Conservation (phyloP, 1,140 invertebrate genomes). For the Cydia strobilella region DNA sequence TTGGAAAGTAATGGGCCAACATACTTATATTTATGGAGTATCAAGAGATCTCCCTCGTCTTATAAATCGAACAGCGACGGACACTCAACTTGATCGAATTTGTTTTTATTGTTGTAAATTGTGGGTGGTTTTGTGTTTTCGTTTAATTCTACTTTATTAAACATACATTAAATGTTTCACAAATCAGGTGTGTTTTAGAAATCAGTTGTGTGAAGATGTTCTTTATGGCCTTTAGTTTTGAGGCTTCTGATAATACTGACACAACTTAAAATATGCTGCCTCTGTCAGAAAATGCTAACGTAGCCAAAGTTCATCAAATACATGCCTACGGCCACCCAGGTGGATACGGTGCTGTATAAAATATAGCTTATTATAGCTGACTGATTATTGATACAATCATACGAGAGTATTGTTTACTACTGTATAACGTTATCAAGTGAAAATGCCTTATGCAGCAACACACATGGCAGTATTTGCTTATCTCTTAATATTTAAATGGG, state of each 20-base stretch:
- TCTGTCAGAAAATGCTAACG: background rate
- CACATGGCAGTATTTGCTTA: no score
- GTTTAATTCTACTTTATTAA: slow-evolving; percentile 32
- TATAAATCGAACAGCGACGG: slow-evolving; percentile 70
- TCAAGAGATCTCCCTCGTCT: slow-evolving; percentile 63
- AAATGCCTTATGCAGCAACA: background rate
- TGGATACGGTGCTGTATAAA: background rate
- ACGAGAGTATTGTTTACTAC: background rate
- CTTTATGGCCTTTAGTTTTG: background rate
- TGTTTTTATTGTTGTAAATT: slow-evolving; percentile 75
- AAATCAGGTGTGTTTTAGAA: no score
- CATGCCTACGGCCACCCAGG: background rate
- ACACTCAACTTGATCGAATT: slow-evolving; percentile 64
- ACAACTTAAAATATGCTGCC: background rate
- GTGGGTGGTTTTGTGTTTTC: slow-evolving; percentile 71
- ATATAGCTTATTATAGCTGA: background rate
- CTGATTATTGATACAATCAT: background rate
- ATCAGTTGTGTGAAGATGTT: background rate
- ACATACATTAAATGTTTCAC: background rate
- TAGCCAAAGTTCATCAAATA: background rate
- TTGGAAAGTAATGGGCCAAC: background rate
- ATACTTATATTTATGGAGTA: slow-evolving; percentile 56
- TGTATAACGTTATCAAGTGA: background rate
- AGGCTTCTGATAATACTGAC: background rate
- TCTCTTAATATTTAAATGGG: no score